Conservation (phyloP, 2,113 vertebrate genomes). For the Platichthys stellatus region DNA sequence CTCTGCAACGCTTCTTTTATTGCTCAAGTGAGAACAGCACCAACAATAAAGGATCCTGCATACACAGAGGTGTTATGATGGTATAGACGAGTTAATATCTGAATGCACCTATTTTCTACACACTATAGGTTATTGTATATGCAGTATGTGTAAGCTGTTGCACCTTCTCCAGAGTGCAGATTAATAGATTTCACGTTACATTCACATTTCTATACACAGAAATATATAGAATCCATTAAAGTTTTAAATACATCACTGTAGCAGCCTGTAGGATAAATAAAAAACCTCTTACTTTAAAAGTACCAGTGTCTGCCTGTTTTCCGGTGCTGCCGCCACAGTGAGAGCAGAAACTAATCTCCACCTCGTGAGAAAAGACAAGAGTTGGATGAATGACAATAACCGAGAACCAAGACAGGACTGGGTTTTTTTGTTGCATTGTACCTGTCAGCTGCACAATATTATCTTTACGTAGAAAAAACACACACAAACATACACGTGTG, state of each 20-base stretch:
- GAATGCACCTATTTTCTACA: not conserved
- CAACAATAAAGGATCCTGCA: not conserved
- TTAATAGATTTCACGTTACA: too few species aligned
- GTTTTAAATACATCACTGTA: conserved; percentile 23
- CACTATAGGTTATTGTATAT: not conserved
- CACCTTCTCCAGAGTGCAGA: too few species aligned
- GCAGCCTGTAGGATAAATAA: conserved; percentile 22
- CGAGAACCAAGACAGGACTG: not conserved
- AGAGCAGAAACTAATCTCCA: not conserved
- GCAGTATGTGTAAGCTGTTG: not conserved
- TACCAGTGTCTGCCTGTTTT: conserved; percentile 11
- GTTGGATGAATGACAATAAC: conserved; percentile 13
- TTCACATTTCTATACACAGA: too few species aligned
- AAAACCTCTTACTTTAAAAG: not conserved
- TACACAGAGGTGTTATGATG: not conserved
- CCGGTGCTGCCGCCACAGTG: too few species aligned
- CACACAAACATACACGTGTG: not conserved
- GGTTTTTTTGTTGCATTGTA: not conserved
- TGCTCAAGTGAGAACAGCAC: not conserved
- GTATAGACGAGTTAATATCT: not conserved
- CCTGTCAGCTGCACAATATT: not conserved
- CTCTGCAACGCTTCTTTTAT: conserved; percentile 18
- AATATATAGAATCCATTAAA: not conserved
- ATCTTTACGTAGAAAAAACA: too few species aligned
- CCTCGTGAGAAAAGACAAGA: conserved; percentile 21